Evolutionary conservation across 2,888 invertebrate genomes (phyloP).

Genomic region (Cantharis flavilabris): DNA sequence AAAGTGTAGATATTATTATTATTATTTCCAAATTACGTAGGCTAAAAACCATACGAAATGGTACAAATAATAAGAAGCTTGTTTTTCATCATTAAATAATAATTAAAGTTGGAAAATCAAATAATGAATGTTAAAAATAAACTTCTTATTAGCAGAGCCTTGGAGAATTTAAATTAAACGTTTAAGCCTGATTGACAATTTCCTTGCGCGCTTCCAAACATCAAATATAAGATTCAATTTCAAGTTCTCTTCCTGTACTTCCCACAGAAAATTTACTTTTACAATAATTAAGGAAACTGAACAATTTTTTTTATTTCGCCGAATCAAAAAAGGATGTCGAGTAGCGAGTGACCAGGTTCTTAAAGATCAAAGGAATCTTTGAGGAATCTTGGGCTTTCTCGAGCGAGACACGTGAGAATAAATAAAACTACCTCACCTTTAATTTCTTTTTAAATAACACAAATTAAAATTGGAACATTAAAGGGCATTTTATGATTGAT

Average conservation of each 20-base stretch:
- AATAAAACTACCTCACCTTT: neutral
- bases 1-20: slow-evolving; percentile 14
- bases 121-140: neutral
- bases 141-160: neutral
- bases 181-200: slow-evolving; percentile 4
- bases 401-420: neutral
- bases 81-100: neutral
- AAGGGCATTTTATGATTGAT: slow-evolving; percentile 12
- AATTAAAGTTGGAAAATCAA: neutral
- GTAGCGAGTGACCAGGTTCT: neutral
- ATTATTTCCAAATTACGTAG: slow-evolving; percentile 16
- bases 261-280: neutral
- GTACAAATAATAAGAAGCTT: neutral
- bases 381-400: neutral
- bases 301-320: neutral
- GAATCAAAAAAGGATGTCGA: neutral
- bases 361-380: neutral
- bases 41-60: slow-evolving; percentile 7
- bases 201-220: neutral
- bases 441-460: neutral
- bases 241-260: neutral
- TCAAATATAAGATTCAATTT: slow-evolving; percentile 3
- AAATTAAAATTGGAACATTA: neutral
- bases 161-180: neutral
- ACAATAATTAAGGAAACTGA: neutral